phyloP scores from a whole-genome alignment of 2,113 vertebrate genomes.

The Dascyllus trimaculatus region DNA sequence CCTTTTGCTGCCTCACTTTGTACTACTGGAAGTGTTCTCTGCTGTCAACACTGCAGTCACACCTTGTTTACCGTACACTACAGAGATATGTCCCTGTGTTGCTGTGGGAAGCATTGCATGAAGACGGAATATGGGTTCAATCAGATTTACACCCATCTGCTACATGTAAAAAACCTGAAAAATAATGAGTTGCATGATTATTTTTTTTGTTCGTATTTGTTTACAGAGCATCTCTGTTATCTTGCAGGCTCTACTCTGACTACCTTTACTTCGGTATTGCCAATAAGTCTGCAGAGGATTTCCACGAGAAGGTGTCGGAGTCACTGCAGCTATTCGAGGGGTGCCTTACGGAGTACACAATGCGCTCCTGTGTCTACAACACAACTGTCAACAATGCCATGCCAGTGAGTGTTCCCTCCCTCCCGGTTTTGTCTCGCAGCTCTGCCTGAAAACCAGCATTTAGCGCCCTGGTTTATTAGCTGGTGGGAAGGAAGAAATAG shows the following conservation, averaged over 20 bases:
- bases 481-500: slow-evolving; percentile 32
- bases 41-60: not conserved
- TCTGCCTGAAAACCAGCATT: not conserved
- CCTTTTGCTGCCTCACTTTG: not conserved
- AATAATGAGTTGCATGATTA: not conserved
- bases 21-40: not conserved
- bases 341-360: slow-evolving; percentile 88
- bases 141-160: not conserved
- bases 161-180: not conserved
- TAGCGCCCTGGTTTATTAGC: slow-evolving; percentile 14
- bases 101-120: not conserved
- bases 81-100: not conserved
- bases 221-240: slow-evolving; percentile 5
- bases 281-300: slow-evolving; percentile 96
- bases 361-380: slow-evolving; percentile 96
- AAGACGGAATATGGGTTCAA: not conserved
- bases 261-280: slow-evolving; percentile 97
- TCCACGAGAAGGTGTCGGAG: slow-evolving; percentile 95
- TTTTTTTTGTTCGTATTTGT: not conserved
- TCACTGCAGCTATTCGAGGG: slow-evolving; percentile 93
- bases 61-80: slow-evolving; percentile 1
- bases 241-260: slow-evolving; percentile 93
- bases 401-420: slow-evolving; percentile 87
- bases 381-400: slow-evolving; percentile 94
- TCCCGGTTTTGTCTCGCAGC: slow-evolving; percentile 19